phyloP scores from a whole-genome alignment of 1,140 invertebrate genomes.

The Glossosoma conforme region DNA sequence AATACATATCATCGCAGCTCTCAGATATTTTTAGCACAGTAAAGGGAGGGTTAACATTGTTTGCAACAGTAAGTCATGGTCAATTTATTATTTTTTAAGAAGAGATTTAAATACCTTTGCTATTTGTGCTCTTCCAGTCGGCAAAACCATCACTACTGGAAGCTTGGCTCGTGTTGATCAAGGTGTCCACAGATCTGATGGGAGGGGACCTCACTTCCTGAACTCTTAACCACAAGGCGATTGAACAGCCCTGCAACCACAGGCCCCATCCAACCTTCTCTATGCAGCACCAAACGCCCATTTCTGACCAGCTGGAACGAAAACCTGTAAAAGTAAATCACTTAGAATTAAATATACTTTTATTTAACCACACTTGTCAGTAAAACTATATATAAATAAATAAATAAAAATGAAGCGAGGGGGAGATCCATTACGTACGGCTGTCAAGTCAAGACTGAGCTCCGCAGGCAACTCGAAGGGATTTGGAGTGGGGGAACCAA shows the following conservation, averaged over 20 bases:
- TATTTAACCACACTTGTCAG: no score
- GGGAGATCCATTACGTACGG: no score
- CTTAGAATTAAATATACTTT: no score
- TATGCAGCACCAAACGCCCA: constrained; percentile 51
- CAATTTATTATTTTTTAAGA: background rate
- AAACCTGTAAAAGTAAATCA: constrained; percentile 37
- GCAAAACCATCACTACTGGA: constrained; percentile 31
- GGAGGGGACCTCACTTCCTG: constrained; percentile 34
- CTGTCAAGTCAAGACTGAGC: no score
- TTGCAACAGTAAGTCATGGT: background rate
- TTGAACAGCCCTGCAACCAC: constrained; percentile 58
- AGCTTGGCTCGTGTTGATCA: constrained; percentile 12
- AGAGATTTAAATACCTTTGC: constrained; percentile 10
- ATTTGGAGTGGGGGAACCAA: no score
- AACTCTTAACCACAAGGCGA: constrained; percentile 51
- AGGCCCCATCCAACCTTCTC: constrained; percentile 58
- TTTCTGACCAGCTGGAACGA: constrained; percentile 48
- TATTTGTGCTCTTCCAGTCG: constrained; percentile 33
- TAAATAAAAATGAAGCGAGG: no score
- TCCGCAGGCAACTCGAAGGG: no score
- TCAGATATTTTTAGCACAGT: no score
- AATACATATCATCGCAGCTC: no score
- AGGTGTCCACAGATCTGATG: constrained; percentile 11
- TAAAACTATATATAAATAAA: no score
- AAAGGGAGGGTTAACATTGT: no score